Evolutionary conservation across 2,113 vertebrate species (phyloP).

Genomic region (Gambusia affinis): DNA sequence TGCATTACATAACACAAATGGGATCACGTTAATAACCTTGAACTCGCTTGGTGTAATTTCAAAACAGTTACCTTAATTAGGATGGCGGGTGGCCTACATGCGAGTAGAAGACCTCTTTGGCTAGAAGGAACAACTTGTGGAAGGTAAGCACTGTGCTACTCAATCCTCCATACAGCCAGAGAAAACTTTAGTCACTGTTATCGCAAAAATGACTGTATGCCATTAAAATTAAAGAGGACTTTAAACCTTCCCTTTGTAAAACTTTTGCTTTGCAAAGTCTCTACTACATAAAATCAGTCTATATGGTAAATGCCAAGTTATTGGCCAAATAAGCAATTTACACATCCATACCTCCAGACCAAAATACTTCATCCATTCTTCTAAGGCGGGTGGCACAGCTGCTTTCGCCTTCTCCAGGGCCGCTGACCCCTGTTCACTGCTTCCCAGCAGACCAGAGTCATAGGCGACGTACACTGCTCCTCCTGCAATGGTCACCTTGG

Average conservation of each 20-base stretch:
- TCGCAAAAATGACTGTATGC: background rate
- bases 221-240: background rate
- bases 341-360: constrained; percentile 83
- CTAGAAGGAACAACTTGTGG: background rate
- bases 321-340: background rate
- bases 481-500: constrained; percentile 89
- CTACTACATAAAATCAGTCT: background rate
- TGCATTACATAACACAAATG: no score
- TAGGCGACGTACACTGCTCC: constrained; percentile 86
- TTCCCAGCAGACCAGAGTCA: constrained; percentile 87
- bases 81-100: background rate
- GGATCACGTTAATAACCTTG: no score
- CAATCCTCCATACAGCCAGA: no score
- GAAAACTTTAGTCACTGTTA: background rate
- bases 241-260: background rate
- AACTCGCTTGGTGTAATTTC: background rate
- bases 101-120: background rate
- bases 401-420: constrained; percentile 84
- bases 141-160: no score
- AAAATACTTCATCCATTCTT: constrained; percentile 89
- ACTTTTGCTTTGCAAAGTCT: background rate
- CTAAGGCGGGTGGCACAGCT: constrained; percentile 84
- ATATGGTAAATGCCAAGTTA: no score
- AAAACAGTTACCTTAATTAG: background rate
- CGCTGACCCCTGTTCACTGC: constrained; percentile 81